Base-by-base conservation (phyloP, 2,888 invertebrate genomes). In the Habroteleia sp. region DNA sequence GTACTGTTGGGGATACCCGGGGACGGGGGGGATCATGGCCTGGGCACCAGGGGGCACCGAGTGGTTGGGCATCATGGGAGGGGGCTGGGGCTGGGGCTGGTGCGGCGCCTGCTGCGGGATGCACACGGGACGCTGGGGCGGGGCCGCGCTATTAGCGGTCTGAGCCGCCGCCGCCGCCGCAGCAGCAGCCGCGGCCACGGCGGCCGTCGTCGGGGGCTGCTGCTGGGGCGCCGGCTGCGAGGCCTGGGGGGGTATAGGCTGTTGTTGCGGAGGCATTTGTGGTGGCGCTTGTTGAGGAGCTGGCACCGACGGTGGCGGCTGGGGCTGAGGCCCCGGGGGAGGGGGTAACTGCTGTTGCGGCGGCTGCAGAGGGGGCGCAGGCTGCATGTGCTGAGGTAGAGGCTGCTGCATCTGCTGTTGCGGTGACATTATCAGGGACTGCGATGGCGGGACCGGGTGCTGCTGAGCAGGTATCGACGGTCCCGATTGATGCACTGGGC, bases 1-100 rank as follows among this genome's bases (percentile, higher is more conserved):
- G 76, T 90, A 90, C 50, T 89, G 89, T 8, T 87, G 88, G 1
- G 83, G 80, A 25, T 88, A 88, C 11, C 88, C 88, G 71, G 89
- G 90, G 4, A 87, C 85, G 1, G 84, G 81, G 1, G 88, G 83
- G 39, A 87, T 84, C 83, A 88, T 87, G 2, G 86, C 7, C n/a
- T 27, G 27, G 6, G 27, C 27, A 1, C 27, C 27, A 7, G 27
- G 27, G 0, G 85, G 80, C 76, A 87, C 81, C 1, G 86, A 78
- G 81, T 89, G 90, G 83, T 83, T 85, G 16, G 83, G 80, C 72
- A 81, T 81, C 84, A 87, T 89, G 0, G 80, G 69, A 6, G 83
- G 80, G 8, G 83, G 85, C n/a, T 65, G 78, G 7, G 27, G 27
- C 23, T 56, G 48, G 8, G 74, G 56, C 10, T 54, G 73, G 27